Conservation (phyloP, 2,113 vertebrate species). For the Ochotona princeps region DNA sequence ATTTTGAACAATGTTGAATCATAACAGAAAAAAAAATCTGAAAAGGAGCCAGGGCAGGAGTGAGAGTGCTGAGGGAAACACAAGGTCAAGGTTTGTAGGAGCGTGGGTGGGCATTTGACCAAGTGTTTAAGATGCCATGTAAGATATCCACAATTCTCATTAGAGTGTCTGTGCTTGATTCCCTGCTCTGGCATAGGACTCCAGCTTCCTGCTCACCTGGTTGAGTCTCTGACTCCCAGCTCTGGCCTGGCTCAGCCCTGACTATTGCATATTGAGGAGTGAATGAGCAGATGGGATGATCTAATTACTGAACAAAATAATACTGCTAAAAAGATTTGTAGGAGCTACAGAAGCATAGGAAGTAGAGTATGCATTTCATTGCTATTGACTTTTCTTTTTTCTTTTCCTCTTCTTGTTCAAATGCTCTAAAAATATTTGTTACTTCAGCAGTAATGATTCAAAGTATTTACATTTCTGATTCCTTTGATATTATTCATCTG, state of each 20-base stretch:
- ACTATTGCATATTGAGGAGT: too few species aligned
- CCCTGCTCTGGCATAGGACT: too few species aligned
- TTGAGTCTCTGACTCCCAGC: too few species aligned
- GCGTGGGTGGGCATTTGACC: too few species aligned
- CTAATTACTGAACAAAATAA: too few species aligned
- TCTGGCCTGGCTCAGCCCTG: too few species aligned
- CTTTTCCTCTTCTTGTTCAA: constrained; percentile 22
- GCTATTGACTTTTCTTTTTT: not conserved
- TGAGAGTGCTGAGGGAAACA: not conserved
- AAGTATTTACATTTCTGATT: constrained; percentile 53
- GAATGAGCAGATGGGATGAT: too few species aligned
- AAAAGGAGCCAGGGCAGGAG: not conserved
- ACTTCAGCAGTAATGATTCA: not conserved
- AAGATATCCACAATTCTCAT: too few species aligned
- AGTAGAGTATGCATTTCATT: not conserved
- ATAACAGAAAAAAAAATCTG: constrained; percentile 3
- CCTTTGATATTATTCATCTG: not conserved
- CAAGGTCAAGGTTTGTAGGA: not conserved
- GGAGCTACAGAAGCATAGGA: not conserved
- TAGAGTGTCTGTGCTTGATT: too few species aligned
- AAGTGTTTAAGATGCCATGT: too few species aligned
- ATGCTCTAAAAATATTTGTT: constrained; percentile 40
- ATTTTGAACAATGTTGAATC: not conserved
- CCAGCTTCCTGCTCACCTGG: too few species aligned
- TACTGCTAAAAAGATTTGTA: not conserved